Evolutionary conservation across 35 echinoderm and acorn worm species (phyloP), one percentile per base, ranked within the genome.

Genomic region (Chiridota heheva): DNA sequence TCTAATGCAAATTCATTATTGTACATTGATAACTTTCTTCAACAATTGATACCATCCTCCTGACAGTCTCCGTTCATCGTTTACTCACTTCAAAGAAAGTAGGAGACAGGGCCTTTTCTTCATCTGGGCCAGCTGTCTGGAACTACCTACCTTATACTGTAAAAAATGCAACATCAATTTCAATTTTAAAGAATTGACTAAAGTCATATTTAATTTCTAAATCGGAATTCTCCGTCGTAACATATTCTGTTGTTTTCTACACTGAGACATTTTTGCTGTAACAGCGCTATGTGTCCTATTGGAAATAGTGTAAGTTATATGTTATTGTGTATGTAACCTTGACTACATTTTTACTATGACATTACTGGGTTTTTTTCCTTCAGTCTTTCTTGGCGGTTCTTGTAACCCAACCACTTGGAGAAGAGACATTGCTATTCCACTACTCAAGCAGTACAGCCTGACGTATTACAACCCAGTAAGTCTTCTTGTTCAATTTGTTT

Each of bases 361-460:
- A 48, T 87, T 17, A 49, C 68, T 27, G 67, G 42, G 2, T 69
- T 65, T 57, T 28, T 38, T 3, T 60, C 63, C 17, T 69, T 8
- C 53, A 91, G 89, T 91, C 13, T 98, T 98, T 59, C 85, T 98
- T 49, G 95, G 95, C 81, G 95, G 95, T 61, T 91, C 95, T 16
- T 98, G 95, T 64, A 98, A 98, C 42, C 95, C 95, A 6, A 98
- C 95, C 18, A 98, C 95, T 18, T 98, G 95, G 95, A 78, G 95
- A 36, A 82, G 80, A 76, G 95, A 98, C 51, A 90, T 84, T 46
- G 95, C 95, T 25, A 98, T 98, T 10, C 95, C 95, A 48, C 37
- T 85, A 22, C 81, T 98, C 43, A 91, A 98, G 67, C 65, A 88
- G 36, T 88, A 91, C 60, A 78, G 81, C 65, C 75, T 98, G 24